These are phyloP conservation scores for Ophonus ardosiacus DNA, from an alignment of 2,888 invertebrate species.

Conservation along the genomic window DNA sequence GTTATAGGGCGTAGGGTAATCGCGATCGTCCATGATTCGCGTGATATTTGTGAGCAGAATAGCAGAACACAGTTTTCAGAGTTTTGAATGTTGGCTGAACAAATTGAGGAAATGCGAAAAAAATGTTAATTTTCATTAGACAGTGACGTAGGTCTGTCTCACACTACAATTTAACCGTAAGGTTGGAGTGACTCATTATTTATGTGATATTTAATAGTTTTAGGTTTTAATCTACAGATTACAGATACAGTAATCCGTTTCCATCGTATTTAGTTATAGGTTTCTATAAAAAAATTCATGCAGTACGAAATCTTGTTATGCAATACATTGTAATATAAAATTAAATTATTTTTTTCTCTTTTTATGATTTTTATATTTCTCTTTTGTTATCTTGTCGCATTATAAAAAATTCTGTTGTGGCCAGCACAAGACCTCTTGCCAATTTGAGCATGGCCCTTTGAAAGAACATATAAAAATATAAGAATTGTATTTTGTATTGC, in stretches of 20 bases:
- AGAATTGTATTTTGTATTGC: no score
- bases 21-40: not conserved
- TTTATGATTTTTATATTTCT: not conserved
- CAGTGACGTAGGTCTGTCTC: not conserved
- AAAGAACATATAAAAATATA: no score
- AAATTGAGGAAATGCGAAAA: slow-evolving; percentile 28
- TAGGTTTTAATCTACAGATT: no score
- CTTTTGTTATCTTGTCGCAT: not conserved
- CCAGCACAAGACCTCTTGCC: no score
- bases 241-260: no score
- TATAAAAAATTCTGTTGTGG: not conserved
- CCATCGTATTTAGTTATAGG: no score
- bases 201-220: no score
- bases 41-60: not conserved
- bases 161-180: not conserved
- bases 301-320: no score
- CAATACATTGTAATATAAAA: no score
- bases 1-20: slow-evolving; percentile 21
- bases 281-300: no score
- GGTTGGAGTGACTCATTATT: no score
- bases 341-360: not conserved
- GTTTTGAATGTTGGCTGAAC: not conserved
- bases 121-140: slow-evolving; percentile 35
- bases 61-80: not conserved
- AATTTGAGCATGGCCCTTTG: no score